phyloP scores from a whole-genome alignment of 1,140 invertebrate species.

The Drosophila athabasca region DNA sequence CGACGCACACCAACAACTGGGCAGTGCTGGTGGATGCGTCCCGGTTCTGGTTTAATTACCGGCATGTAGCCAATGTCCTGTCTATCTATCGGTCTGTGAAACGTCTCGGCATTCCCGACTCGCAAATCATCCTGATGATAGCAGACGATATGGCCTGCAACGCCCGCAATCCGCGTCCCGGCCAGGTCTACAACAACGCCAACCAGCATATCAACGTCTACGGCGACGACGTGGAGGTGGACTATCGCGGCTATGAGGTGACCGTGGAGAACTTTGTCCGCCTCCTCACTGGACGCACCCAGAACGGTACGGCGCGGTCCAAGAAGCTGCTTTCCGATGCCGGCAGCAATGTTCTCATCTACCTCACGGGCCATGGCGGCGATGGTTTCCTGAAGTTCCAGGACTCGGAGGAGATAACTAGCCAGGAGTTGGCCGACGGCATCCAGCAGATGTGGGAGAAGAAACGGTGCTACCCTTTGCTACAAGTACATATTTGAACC shows the following conservation, averaged over 20 bases:
- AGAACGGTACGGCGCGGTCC: conserved; percentile 95
- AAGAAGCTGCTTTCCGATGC: conserved; percentile 98
- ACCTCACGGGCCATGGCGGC: conserved; percentile 98
- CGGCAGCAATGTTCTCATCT: conserved; percentile 98
- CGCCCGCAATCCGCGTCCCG: conserved; percentile 98
- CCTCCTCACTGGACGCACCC: conserved; percentile 95
- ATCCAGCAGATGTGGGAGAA: conserved; percentile 99
- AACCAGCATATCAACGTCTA: conserved; percentile 99
- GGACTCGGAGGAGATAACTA: conserved; percentile 99
- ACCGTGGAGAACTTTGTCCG: conserved; percentile 99
- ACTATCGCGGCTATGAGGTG: conserved; percentile 98
- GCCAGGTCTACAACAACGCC: conserved; percentile 98
- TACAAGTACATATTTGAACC: neutral
- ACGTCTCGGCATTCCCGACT: conserved; percentile 97
- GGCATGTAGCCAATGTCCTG: conserved; percentile 99
- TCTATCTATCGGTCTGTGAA: conserved; percentile 99
- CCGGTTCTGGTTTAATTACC: conserved; percentile 99
- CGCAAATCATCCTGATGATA: conserved; percentile 98
- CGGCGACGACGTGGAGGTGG: conserved; percentile 99
- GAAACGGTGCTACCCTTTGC: conserved; percentile 87
- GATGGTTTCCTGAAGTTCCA: conserved; percentile 99
- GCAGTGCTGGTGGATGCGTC: conserved; percentile 99
- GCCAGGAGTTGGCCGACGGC: conserved; percentile 98
- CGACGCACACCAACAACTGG: conserved; percentile 99
- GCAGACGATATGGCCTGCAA: conserved; percentile 99